phyloP scores from a whole-genome alignment of 1,140 invertebrate species.

The Musca vetustissima region DNA sequence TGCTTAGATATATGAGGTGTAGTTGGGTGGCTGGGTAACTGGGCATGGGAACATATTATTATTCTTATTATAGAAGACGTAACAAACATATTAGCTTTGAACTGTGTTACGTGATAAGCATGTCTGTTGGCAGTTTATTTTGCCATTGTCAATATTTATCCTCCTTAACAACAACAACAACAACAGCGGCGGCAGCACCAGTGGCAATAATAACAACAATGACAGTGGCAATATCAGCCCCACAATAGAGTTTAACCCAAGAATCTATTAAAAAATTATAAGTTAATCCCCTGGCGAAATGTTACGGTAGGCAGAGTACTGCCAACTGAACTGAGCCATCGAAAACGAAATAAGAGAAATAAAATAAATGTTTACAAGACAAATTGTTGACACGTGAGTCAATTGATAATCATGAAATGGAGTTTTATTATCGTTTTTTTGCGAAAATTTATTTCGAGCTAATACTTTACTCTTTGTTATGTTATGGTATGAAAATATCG shows the following conservation, averaged over 20 bases:
- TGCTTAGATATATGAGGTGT: neutral
- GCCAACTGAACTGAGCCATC: neutral
- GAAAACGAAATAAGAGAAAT: slow-evolving; percentile 1
- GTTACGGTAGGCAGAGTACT: neutral
- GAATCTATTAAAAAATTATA: slow-evolving; percentile 34
- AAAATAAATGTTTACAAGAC: slow-evolving; percentile 30
- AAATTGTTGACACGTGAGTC: slow-evolving; percentile 32
- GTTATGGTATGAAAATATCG: no score
- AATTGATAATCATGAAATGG: slow-evolving; percentile 26
- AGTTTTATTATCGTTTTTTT: neutral
- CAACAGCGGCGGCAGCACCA: neutral
- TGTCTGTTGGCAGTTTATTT: slow-evolving; percentile 29
- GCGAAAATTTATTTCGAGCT: neutral
- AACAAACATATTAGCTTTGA: slow-evolving; percentile 25
- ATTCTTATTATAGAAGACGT: no score
- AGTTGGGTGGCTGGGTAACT: neutral
- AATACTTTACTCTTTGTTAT: no score
- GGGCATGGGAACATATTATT: no score
- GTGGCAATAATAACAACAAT: neutral
- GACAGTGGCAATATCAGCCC: neutral
- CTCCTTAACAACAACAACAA: slow-evolving; percentile 1
- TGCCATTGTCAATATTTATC: slow-evolving; percentile 22
- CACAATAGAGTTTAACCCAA: slow-evolving; percentile 13
- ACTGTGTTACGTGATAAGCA: slow-evolving; percentile 28
- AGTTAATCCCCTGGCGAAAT: slow-evolving; percentile 31